phyloP scores from a whole-genome alignment of 1,140 invertebrate genomes.

The Caerostris extrusa region DNA sequence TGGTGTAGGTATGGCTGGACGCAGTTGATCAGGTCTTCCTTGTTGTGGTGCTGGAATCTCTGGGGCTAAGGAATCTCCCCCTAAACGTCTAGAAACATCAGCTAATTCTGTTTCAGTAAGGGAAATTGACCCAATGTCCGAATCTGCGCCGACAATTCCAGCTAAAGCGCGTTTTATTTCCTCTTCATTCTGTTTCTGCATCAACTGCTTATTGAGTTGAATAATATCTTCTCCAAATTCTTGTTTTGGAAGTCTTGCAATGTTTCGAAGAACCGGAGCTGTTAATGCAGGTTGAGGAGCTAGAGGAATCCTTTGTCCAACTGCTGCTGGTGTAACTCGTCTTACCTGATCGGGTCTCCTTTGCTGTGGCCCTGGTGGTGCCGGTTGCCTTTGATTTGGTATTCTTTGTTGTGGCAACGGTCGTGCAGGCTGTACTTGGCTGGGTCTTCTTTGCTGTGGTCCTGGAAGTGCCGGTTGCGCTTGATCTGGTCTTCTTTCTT shows the following conservation, averaged over 20 bases:
- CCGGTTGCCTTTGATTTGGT: neutral
- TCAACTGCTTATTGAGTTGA: neutral
- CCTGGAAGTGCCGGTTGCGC: neutral
- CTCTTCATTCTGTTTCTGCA: neutral
- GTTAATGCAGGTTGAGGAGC: neutral
- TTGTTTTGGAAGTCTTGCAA: neutral
- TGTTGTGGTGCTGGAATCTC: neutral
- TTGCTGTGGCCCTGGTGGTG: neutral
- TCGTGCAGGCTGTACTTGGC: neutral
- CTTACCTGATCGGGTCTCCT: neutral
- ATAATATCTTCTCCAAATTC: neutral
- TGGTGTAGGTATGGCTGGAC: neutral
- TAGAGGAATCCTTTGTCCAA: neutral
- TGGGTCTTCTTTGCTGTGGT: neutral
- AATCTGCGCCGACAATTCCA: neutral
- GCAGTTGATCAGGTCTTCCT: neutral
- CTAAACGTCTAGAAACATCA: neutral
- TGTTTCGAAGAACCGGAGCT: too few relatives aligned
- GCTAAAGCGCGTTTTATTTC: neutral
- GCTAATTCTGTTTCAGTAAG: neutral
- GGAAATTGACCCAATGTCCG: neutral
- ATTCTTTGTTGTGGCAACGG: neutral
- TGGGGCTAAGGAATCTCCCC: neutral
- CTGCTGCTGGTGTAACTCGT: neutral
- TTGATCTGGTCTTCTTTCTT: neutral